A percentile compares a stretch with the other conserved stretches of the same genome.
Evolutionary conservation across 1,140 invertebrate species (phyloP).

Genomic region (Oryzaephilus surinamensis): DNA sequence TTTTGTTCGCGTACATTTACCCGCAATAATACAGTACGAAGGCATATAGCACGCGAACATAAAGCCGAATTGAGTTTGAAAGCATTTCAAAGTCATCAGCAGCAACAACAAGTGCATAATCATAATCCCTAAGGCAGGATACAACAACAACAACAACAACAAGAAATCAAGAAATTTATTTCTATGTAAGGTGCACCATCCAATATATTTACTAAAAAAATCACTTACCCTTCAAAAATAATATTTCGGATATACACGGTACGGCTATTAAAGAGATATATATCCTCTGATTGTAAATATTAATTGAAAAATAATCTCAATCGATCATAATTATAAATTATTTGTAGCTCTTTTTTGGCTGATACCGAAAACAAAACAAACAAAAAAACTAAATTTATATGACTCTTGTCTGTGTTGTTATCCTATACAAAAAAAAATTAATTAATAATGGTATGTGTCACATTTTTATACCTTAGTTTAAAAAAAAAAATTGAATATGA

Average conservation of each 20-base stretch:
- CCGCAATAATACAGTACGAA: slow-evolving; percentile 78
- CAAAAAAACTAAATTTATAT: slow-evolving; percentile 5
- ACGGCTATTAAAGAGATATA: no score
- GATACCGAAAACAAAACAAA: background rate
- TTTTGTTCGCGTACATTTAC: slow-evolving; percentile 85
- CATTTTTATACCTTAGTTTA: slow-evolving; percentile 21
- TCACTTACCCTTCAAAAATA: background rate
- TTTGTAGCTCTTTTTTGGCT: no score
- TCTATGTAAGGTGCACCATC: slow-evolving; percentile 9
- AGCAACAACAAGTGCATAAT: slow-evolving; percentile 34
- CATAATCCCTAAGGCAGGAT: slow-evolving; percentile 9
- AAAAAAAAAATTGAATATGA: no score
- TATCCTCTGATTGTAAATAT: no score
- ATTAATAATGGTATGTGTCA: slow-evolving; percentile 17
- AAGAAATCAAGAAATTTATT: background rate
- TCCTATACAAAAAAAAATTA: slow-evolving; percentile 1
- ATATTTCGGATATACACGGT: no score
- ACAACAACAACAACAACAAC: slow-evolving; percentile 1
- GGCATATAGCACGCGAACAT: slow-evolving; percentile 79
- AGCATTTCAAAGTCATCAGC: slow-evolving; percentile 49
- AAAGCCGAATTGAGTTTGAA: slow-evolving; percentile 62
- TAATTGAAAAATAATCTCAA: no score
- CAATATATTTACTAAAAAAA: background rate
- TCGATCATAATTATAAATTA: no score
- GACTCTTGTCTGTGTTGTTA: slow-evolving; percentile 20